Evolutionary conservation across 1,140 invertebrate species (phyloP), one percentile per base, ranked within the genome.

Genomic region (Zophobas atratus): DNA sequence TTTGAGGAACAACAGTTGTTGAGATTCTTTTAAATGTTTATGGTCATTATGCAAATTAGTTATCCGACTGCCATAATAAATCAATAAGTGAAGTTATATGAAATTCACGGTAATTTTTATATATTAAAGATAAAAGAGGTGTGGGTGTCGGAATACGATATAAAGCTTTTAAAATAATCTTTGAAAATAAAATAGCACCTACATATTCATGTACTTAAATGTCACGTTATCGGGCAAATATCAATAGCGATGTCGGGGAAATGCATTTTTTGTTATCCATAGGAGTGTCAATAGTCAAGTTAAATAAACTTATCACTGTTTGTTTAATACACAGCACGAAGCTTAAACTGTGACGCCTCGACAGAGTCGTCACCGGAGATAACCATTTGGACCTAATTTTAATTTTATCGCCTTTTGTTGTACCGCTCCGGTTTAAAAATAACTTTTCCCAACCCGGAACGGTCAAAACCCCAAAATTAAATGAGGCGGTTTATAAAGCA

Each of bases 111-210:
- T 67, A 67, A 67, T 67, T 67, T 63, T 67, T 67, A 38, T 67
- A 67, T 67, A 67, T 67, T 43, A 67, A 67, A 34, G 39, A 38
- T 38, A 60, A 67, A 46, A 67, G 33, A 43, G 33, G 38, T 67
- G 60, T 67, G 39, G 60, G 60, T 36, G 60, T 67, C 32, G 43
- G n/a, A 43, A 67, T 43, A 67, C 60, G 60, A 41, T 67, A 33
- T 67, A 67, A 67, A 67, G 60, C 60, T 67, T 67, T 67, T 67
- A 67, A 43, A 67, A 67, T 67, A 67, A 67, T 67, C 60, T 67
- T 67, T 36, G 33, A 67, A 67, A 67, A 67, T 67, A 48, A 67
- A 67, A 8, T 3, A 32, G 60, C 60, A 67, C 60, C 60, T 67
- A 67, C 60, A 67, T 67, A 67, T 67, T 67, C 39, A 6, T 67